Percentiles rank a stretch among this genome's conserved stretches.
Conservation (phyloP, 1,140 invertebrate species). For the Orius laevigatus region DNA sequence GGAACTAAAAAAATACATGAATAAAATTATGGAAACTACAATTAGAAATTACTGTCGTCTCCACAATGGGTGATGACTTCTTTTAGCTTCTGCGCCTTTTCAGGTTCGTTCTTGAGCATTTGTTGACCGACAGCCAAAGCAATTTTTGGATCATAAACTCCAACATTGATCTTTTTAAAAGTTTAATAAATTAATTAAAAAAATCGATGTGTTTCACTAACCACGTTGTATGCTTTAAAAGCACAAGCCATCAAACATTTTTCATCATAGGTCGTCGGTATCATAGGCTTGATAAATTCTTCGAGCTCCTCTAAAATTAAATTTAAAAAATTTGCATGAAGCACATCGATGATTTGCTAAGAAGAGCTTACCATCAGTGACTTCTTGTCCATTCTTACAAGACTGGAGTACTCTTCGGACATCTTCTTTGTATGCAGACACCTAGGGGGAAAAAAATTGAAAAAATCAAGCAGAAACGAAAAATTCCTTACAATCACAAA, state of each 20-base stretch:
- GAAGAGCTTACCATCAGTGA: no score
- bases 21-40: not conserved
- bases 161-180: slow-evolving; percentile 3
- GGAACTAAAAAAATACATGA: slow-evolving; percentile 6
- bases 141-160: slow-evolving; percentile 4
- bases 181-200: not conserved
- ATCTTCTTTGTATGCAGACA: no score
- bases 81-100: slow-evolving; percentile 9
- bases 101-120: slow-evolving; percentile 7
- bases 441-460: no score
- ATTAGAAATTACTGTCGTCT: slow-evolving; percentile 9
- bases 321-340: no score
- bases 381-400: no score
- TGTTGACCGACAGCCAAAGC: slow-evolving; percentile 5
- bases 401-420: no score
- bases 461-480: no score
- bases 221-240: slow-evolving; percentile 3
- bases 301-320: no score
- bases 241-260: slow-evolving; percentile 8
- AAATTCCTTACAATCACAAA: no score
- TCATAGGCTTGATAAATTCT: no score
- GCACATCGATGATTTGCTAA: no score
- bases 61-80: slow-evolving; percentile 10
- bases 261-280: no score
- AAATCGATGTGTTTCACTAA: not conserved